A percentile compares a stretch with the other conserved stretches of the same genome.
phyloP scores from a whole-genome alignment of 2,797 vertebrate genomes.

The Rhinatrema bivittatum region DNA sequence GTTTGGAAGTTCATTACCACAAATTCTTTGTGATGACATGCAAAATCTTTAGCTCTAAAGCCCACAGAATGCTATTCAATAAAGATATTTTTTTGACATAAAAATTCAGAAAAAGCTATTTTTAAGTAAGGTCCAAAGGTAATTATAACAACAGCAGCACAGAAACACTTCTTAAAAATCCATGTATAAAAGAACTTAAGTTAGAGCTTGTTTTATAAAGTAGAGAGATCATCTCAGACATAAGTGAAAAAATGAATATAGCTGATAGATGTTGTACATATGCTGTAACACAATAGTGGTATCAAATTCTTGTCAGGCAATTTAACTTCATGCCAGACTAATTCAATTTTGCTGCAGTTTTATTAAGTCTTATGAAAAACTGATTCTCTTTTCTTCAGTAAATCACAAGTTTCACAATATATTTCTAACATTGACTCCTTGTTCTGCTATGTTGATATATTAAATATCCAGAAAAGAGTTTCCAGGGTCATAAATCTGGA shows the following conservation, averaged over 20 bases:
- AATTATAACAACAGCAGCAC: no score
- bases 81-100: no score
- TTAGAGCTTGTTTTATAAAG: constrained; percentile 14
- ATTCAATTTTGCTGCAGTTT: constrained; percentile 55
- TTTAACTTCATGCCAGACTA: constrained; percentile 55
- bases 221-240: constrained; percentile 9
- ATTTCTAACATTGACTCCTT: constrained; percentile 41
- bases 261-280: constrained; percentile 29
- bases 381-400: constrained; percentile 37
- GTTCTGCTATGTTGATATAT: constrained; percentile 60
- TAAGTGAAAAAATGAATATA: constrained; percentile 3
- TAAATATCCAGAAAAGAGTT: constrained; percentile 55
- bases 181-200: constrained; percentile 17
- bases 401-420: constrained; percentile 48
- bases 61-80: constrained; percentile 10
- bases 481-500: constrained; percentile 55
- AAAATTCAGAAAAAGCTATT: no score
- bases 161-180: constrained; percentile 3
- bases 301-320: constrained; percentile 51
- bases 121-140: no score
- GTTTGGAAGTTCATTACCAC: constrained; percentile 17
- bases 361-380: constrained; percentile 45
- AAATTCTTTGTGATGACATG: constrained; percentile 8
- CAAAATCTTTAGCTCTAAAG: constrained; percentile 2
- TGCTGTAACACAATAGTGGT: constrained; percentile 33